Conservation (phyloP, 2,113 vertebrate species). For the Menura novaehollandiae region DNA sequence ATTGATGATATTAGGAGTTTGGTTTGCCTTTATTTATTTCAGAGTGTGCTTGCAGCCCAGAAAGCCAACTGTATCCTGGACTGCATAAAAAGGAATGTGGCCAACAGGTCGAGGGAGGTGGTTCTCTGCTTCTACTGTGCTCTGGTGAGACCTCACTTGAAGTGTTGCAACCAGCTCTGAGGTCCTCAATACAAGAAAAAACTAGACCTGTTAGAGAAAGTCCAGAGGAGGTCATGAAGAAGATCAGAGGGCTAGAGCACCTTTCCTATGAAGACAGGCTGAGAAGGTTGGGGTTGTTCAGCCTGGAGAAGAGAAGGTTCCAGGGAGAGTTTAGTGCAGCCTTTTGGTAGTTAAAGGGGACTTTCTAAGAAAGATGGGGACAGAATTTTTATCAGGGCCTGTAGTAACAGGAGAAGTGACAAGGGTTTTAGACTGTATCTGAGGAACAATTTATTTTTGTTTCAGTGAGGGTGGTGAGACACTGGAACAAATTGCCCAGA, state of each 20-base stretch:
- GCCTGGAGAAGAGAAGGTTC: background rate
- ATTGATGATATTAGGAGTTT: background rate
- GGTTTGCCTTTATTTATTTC: background rate
- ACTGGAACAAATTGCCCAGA: background rate
- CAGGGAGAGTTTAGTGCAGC: background rate
- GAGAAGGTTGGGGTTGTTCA: background rate
- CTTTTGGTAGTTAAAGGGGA: background rate
- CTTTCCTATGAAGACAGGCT: background rate
- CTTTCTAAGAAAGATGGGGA: background rate
- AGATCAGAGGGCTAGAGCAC: background rate
- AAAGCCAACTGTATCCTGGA: background rate
- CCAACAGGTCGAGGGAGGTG: background rate
- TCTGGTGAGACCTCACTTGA: background rate
- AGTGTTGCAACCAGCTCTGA: background rate
- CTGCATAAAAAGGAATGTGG: background rate
- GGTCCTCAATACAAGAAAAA: background rate
- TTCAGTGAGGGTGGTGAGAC: background rate
- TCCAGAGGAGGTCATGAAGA: background rate
- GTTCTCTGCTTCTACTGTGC: background rate
- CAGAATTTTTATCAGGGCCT: background rate
- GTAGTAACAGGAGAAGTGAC: background rate
- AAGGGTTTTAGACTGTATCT: background rate
- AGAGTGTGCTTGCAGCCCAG: background rate
- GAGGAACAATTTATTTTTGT: background rate
- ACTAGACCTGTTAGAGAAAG: rapidly evolving